Percentiles rank a stretch among this genome's conserved stretches.
Evolutionary conservation across 2,888 invertebrate species (phyloP).

Genomic region (Congeria kusceri): DNA sequence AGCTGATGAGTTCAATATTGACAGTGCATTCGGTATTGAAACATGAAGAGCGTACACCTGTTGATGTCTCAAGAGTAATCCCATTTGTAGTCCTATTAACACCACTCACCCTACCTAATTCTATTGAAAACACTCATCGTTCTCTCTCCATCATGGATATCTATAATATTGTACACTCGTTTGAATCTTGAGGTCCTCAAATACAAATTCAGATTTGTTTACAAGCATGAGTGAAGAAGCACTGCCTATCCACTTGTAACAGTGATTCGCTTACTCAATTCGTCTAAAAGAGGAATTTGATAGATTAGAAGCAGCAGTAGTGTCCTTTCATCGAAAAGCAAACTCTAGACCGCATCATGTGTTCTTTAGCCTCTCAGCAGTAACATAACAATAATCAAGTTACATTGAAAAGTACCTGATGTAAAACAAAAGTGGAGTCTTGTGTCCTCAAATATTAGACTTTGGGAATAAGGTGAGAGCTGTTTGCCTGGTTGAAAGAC

Average conservation of each 20-base stretch:
- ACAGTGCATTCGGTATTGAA: not conserved
- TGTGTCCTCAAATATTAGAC: constrained; percentile 41
- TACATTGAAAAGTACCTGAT: constrained; percentile 55
- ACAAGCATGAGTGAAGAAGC: constrained; percentile 34
- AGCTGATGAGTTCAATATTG: too few relatives aligned
- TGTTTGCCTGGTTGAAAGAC: constrained; percentile 25
- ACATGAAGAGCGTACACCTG: constrained; percentile 8
- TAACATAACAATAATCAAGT: constrained; percentile 58
- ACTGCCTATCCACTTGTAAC: constrained; percentile 20
- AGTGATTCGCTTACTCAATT: constrained; percentile 42
- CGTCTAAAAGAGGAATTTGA: constrained; percentile 33
- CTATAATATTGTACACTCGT: not conserved
- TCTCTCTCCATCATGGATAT: not conserved
- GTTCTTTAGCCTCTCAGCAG: constrained; percentile 30
- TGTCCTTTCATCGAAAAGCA: constrained; percentile 50
- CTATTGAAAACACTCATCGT: not conserved
- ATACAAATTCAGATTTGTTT: constrained; percentile 32
- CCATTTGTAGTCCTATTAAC: constrained; percentile 22
- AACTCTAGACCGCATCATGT: constrained; percentile 34
- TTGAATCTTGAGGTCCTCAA: constrained; percentile 6
- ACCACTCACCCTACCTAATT: not conserved
- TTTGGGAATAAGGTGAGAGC: constrained; percentile 44
- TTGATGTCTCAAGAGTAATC: not conserved
- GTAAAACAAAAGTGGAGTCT: constrained; percentile 50
- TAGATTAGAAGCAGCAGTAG: constrained; percentile 55